A percentile compares a stretch with the other conserved stretches of the same genome.
Evolutionary conservation across 2,113 vertebrate species (phyloP).

Genomic region (Syngnathus floridae): DNA sequence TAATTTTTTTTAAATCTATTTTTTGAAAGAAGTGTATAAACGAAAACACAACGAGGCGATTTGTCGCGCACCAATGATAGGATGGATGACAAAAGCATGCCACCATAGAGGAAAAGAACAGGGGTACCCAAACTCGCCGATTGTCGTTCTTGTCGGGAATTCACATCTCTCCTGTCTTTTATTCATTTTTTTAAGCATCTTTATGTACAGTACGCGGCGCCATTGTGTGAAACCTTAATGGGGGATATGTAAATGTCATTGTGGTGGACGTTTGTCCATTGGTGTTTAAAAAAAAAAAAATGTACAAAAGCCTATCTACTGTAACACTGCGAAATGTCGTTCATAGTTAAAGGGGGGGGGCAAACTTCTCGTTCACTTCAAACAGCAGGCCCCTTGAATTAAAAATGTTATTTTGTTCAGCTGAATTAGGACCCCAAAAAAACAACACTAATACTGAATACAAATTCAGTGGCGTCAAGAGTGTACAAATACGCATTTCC

Average conservation of each 20-base stretch:
- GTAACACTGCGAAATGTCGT: neutral
- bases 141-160: constrained; percentile 6
- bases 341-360: neutral
- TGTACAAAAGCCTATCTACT: neutral
- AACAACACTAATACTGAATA: constrained; percentile 62
- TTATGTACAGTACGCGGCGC: neutral
- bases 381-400: constrained; percentile 58
- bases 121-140: constrained; percentile 3
- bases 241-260: neutral
- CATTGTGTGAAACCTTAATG: neutral
- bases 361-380: neutral
- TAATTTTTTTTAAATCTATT: neutral
- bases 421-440: constrained; percentile 34
- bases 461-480: constrained; percentile 39
- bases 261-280: neutral
- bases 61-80: constrained; percentile 20
- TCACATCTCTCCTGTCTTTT: constrained; percentile 29
- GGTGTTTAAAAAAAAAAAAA: neutral
- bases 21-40: constrained; percentile 30
- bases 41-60: constrained; percentile 31
- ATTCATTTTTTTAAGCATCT: constrained; percentile 4
- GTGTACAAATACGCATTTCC: constrained; percentile 41
- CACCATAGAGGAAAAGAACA: constrained; percentile 29
- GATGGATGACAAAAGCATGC: constrained; percentile 30
- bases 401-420: constrained; percentile 47